Conservation (phyloP, 2,113 vertebrate species). For the Ameiurus melas region DNA sequence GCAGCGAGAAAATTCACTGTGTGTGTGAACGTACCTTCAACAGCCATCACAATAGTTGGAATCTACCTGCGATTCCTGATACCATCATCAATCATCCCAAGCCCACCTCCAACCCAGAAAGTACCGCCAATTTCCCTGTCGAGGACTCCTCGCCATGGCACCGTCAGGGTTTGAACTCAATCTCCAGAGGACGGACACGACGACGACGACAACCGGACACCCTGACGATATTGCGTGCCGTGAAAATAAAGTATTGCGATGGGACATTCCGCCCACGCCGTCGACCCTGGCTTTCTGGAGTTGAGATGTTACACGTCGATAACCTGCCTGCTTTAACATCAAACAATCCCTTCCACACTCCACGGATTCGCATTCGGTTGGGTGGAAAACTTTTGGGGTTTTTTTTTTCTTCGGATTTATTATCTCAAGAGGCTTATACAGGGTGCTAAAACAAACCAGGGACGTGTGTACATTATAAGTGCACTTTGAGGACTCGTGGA, state of each 20-base stretch:
- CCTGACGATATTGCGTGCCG: background rate
- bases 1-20: no score
- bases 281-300: background rate
- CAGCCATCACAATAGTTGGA: background rate
- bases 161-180: no score
- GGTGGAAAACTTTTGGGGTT: background rate
- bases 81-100: background rate
- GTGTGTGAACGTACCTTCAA: background rate
- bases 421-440: background rate
- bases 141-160: background rate
- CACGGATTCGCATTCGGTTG: background rate
- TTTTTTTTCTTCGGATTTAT: background rate
- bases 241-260: background rate
- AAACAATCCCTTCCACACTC: background rate
- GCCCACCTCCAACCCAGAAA: background rate
- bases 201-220: background rate
- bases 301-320: background rate
- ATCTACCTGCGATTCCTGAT: background rate
- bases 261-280: background rate
- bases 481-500: background rate
- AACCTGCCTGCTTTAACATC: background rate
- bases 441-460: background rate
- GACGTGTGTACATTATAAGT: background rate
- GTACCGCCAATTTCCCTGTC: background rate
- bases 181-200: background rate